A percentile compares a stretch with the other conserved stretches of the same genome.
phyloP scores from a whole-genome alignment of 2,888 invertebrate species.

The Thymelicus lineola region DNA sequence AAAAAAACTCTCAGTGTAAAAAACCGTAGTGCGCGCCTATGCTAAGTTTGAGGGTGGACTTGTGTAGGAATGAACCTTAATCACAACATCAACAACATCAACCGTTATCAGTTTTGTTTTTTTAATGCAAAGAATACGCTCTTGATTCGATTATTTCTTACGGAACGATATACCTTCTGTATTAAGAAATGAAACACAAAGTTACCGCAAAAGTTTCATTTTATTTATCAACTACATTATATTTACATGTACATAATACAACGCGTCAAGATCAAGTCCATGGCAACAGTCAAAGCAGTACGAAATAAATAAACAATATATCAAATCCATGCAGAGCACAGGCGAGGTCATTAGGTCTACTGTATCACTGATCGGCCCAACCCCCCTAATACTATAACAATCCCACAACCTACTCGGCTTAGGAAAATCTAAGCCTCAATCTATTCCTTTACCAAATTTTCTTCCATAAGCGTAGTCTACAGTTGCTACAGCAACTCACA shows the following conservation, averaged over 20 bases:
- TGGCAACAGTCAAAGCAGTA: slow-evolving; percentile 82
- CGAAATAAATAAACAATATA: slow-evolving; percentile 69
- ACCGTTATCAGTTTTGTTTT: too few species aligned
- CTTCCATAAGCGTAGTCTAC: slow-evolving; percentile 29
- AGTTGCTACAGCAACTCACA: slow-evolving; percentile 30
- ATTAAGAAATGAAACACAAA: slow-evolving; percentile 43
- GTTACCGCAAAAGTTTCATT: slow-evolving; percentile 72
- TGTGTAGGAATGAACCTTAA: too few species aligned
- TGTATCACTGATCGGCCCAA: slow-evolving; percentile 57
- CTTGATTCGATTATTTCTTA: too few species aligned
- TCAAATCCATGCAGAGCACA: slow-evolving; percentile 52
- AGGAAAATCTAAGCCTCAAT: slow-evolving; percentile 26
- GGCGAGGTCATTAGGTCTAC: slow-evolving; percentile 60
- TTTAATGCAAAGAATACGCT: too few species aligned
- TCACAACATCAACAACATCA: too few species aligned
- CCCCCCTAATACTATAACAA: slow-evolving; percentile 42
- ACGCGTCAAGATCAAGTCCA: slow-evolving; percentile 82
- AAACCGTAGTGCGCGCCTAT: too few species aligned
- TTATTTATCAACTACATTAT: slow-evolving; percentile 75
- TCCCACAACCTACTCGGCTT: slow-evolving; percentile 39
- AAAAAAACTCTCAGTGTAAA: too few species aligned
- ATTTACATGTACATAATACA: slow-evolving; percentile 81
- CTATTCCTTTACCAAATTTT: slow-evolving; percentile 16
- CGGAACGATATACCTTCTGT: too few species aligned
- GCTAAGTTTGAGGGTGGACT: too few species aligned